Conservation (phyloP, 2,113 vertebrate genomes). For the Trachemys scripta region DNA sequence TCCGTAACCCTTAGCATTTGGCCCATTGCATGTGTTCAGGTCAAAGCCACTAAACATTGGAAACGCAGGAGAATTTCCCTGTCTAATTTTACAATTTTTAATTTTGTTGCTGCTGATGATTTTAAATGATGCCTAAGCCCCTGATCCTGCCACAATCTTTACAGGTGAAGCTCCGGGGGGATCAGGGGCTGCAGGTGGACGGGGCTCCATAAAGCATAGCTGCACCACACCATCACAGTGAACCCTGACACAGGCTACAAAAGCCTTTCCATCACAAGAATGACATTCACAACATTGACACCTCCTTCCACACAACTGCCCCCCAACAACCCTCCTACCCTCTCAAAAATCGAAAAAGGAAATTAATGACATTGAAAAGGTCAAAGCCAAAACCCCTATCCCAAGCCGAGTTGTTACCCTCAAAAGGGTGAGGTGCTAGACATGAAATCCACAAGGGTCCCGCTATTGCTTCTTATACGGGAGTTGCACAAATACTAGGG, state of each 20-base stretch:
- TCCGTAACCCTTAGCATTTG: background rate
- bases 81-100: background rate
- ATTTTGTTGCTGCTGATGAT: background rate
- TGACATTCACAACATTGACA: background rate
- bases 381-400: background rate
- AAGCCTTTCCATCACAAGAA: background rate
- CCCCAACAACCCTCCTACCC: background rate
- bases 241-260: background rate
- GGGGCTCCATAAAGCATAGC: background rate
- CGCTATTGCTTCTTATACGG: background rate
- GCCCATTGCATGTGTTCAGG: background rate
- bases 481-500: background rate
- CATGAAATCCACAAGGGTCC: background rate
- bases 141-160: background rate
- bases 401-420: background rate
- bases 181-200: background rate
- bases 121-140: background rate
- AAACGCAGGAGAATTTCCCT: background rate
- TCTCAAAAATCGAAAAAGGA: background rate
- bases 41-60: background rate
- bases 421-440: background rate
- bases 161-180: no score
- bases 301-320: no score
- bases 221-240: background rate
- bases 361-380: background rate